These are phyloP conservation scores for Triplophysa dalaica DNA, from an alignment of 2,113 vertebrate species.

Conservation along the genomic window DNA sequence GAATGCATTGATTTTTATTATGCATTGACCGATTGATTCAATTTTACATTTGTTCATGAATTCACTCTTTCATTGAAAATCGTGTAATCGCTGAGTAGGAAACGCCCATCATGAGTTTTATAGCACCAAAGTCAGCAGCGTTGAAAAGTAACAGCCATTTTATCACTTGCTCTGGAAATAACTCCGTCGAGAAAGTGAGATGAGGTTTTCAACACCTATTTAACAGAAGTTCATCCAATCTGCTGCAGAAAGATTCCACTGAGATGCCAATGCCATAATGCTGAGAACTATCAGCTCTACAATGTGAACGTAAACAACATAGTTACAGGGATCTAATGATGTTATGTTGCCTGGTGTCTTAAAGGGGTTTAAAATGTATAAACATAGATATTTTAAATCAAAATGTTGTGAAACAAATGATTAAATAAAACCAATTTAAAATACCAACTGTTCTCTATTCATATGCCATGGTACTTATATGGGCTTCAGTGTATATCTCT, in stretches of 20 bases:
- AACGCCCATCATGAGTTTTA: conserved; percentile 42
- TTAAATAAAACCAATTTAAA: too few relatives aligned
- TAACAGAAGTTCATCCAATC: conserved; percentile 13
- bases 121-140: conserved; percentile 56
- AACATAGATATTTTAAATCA: not conserved
- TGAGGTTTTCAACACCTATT: conserved; percentile 51
- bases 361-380: not conserved
- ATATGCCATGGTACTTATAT: too few relatives aligned
- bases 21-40: not conserved
- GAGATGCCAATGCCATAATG: not conserved
- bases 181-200: conserved; percentile 61
- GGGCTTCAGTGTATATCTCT: too few relatives aligned
- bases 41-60: not conserved
- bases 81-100: not conserved
- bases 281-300: not conserved
- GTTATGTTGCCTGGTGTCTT: not conserved
- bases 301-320: not conserved
- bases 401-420: too few relatives aligned
- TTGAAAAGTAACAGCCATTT: conserved; percentile 62
- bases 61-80: not conserved
- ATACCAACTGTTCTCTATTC: too few relatives aligned
- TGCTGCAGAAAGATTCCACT: not conserved
- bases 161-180: conserved; percentile 73
- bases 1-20: not conserved
- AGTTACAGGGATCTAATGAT: not conserved